Evolutionary conservation across 2,113 vertebrate genomes (phyloP).

Genomic region (Lepus timidus): DNA sequence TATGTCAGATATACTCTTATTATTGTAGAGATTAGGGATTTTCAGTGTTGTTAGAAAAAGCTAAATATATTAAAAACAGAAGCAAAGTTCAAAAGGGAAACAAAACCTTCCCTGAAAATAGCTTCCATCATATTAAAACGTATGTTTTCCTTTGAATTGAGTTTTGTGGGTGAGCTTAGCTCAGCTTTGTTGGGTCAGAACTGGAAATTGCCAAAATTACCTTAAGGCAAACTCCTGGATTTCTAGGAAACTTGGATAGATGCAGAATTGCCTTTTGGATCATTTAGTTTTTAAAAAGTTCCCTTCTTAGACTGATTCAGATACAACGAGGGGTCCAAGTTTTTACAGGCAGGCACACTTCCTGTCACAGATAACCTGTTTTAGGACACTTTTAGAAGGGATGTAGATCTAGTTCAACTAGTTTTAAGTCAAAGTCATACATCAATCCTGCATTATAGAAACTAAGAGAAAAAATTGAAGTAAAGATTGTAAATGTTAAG

Average conservation of each 20-base stretch:
- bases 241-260: slow-evolving; percentile 4
- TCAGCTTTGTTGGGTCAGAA: slow-evolving; percentile 14
- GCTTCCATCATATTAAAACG: slow-evolving; percentile 16
- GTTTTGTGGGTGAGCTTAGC: not conserved
- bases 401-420: not conserved
- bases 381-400: not conserved
- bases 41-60: slow-evolving; percentile 31
- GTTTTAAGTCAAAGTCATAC: not conserved
- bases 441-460: not conserved
- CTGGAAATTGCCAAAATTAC: slow-evolving; percentile 12
- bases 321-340: not conserved
- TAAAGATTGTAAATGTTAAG: not conserved
- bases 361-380: not conserved
- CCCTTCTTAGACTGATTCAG: not conserved
- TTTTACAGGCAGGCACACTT: not conserved
- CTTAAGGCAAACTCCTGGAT: not conserved
- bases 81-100: slow-evolving; percentile 5
- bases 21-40: slow-evolving; percentile 50
- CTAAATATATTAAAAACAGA: slow-evolving; percentile 56
- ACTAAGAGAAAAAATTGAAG: not conserved
- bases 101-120: not conserved
- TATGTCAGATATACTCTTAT: not conserved
- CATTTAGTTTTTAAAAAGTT: not conserved
- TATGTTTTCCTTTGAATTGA: slow-evolving; percentile 5
- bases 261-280: not conserved